Percentiles rank a stretch among this genome's conserved stretches.
Conservation (phyloP, 2,797 vertebrate species). For the Argentina silus region DNA sequence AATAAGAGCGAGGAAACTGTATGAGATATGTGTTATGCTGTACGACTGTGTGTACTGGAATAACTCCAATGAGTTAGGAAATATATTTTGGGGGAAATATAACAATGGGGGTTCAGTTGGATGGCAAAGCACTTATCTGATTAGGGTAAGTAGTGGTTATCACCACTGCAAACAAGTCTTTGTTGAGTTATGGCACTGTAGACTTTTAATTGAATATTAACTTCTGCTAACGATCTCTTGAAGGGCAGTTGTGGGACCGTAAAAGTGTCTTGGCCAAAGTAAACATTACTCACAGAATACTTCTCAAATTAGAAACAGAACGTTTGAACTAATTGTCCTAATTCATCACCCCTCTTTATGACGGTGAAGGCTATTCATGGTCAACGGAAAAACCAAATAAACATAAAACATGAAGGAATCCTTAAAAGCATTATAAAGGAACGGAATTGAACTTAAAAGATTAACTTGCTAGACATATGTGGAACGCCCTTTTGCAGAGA, state of each 20-base stretch:
- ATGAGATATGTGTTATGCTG: too few relatives aligned
- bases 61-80: neutral
- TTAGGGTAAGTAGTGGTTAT: neutral
- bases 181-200: neutral
- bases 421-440: too few relatives aligned
- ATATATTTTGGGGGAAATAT: neutral
- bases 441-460: too few relatives aligned
- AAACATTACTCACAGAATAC: neutral
- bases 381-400: too few relatives aligned
- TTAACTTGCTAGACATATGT: neutral
- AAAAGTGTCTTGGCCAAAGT: constrained; percentile 15
- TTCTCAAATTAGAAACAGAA: neutral
- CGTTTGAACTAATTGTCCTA: neutral
- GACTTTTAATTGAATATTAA: neutral
- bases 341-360: neutral
- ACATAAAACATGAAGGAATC: too few relatives aligned
- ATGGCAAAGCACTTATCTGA: neutral
- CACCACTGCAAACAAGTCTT: neutral
- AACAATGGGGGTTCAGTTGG: neutral
- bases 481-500: constrained; percentile 9
- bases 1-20: too few relatives aligned
- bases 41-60: neutral
- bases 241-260: neutral
- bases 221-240: neutral
- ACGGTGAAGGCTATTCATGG: too few relatives aligned